Evolutionary conservation across 2,797 vertebrate species (phyloP).

Genomic region (Argentina silus): DNA sequence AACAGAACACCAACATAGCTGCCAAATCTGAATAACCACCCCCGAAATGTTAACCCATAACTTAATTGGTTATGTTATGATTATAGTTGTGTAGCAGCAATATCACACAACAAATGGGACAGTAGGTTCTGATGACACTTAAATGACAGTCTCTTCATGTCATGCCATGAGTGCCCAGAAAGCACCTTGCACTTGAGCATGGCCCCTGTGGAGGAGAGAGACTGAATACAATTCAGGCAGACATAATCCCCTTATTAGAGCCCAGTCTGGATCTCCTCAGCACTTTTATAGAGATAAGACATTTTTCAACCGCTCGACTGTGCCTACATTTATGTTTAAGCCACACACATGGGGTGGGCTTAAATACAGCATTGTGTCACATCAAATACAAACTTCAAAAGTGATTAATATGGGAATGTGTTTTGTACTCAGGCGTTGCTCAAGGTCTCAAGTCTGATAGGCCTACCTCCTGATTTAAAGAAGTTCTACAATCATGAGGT

Average conservation of each 20-base stretch:
- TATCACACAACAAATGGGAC: background rate
- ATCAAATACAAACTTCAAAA: background rate
- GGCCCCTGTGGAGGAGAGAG: background rate
- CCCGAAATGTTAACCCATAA: background rate
- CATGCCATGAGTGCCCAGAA: background rate
- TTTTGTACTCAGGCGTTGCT: background rate
- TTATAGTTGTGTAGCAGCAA: background rate
- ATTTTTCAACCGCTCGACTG: background rate
- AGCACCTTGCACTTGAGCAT: background rate
- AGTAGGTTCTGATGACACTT: background rate
- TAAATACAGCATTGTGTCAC: background rate
- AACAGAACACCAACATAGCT: background rate
- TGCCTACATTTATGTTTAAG: background rate
- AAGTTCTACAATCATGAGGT: background rate
- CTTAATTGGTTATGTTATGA: background rate
- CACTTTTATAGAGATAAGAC: background rate
- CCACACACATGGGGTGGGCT: background rate
- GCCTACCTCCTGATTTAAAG: background rate
- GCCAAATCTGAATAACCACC: background rate
- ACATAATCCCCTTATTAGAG: background rate
- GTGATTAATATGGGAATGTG: background rate
- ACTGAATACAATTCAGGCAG: background rate
- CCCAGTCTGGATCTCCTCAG: conserved; percentile 1
- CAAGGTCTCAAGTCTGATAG: no score
- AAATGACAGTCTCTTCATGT: background rate